Evolutionary conservation across 2,797 vertebrate species (phyloP).

Genomic region (Pseudochirops cupreus): DNA sequence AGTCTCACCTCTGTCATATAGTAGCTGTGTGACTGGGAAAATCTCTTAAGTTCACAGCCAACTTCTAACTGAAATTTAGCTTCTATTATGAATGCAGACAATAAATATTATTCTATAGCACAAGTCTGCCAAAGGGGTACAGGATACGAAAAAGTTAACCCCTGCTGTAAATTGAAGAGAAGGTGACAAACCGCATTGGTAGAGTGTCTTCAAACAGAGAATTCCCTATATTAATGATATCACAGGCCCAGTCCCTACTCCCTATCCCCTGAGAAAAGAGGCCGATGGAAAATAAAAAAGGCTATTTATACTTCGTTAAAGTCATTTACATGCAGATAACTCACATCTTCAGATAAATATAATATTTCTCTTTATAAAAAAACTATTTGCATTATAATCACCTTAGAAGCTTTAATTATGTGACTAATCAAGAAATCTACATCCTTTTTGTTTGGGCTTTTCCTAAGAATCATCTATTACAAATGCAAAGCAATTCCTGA

Average conservation of each 20-base stretch:
- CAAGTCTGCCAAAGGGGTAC: background rate
- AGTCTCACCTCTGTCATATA: background rate
- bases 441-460: conserved; percentile 39
- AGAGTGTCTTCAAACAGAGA: background rate
- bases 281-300: background rate
- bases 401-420: conserved; percentile 53
- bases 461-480: conserved; percentile 59
- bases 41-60: background rate
- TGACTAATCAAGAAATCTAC: conserved; percentile 25
- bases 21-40: background rate
- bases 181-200: background rate
- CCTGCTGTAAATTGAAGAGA: background rate
- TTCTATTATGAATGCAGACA: background rate
- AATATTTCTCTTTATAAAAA: conserved; percentile 51
- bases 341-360: background rate
- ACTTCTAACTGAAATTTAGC: background rate
- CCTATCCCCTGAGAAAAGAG: conserved; percentile 3
- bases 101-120: background rate
- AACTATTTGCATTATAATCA: conserved; percentile 34
- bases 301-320: conserved; percentile 15
- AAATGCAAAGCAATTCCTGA: conserved; percentile 70
- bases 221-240: background rate
- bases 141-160: background rate
- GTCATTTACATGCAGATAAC: conserved; percentile 20
- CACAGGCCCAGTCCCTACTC: background rate